A percentile compares a stretch with the other conserved stretches of the same genome.
Conservation (phyloP, 2,888 invertebrate species). For the Dyspetes luteomarginatus region DNA sequence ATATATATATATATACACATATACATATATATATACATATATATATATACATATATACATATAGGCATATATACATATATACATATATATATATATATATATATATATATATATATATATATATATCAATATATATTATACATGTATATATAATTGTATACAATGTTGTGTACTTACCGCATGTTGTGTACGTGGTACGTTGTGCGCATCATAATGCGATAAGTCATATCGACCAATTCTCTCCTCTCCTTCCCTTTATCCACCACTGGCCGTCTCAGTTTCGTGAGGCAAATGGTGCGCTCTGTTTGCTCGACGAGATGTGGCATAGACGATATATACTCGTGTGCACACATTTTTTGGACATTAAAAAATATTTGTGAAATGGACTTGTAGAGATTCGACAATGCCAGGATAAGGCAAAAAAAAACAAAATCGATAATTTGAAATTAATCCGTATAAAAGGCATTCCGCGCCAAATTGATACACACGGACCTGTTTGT, state of each 20-base stretch:
- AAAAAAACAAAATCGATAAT: no score
- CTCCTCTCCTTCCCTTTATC: slow-evolving; percentile 23
- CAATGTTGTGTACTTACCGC: slow-evolving; percentile 20
- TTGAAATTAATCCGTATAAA: no score
- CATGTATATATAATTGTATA: not conserved
- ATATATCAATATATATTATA: no score
- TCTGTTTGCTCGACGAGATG: slow-evolving; percentile 27
- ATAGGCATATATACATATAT: no score
- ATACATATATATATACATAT: not conserved
- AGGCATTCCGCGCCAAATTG: no score
- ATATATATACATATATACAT: no score
- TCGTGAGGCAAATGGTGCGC: slow-evolving; percentile 55
- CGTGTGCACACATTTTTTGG: not conserved
- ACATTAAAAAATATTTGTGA: no score
- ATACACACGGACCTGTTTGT: no score
- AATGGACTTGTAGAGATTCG: no score
- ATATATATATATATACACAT: slow-evolving; percentile 4
- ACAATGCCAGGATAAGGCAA: no score
- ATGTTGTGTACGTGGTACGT: slow-evolving; percentile 28
- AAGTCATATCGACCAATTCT: slow-evolving; percentile 65
- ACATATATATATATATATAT: slow-evolving; percentile 4
- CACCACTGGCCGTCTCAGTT: slow-evolving; percentile 42
- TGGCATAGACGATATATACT: not conserved
- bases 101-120: slow-evolving; percentile 2
- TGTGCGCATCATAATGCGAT: slow-evolving; percentile 62